These are phyloP conservation scores for Polyommatus icarus DNA, from an alignment of 2,888 invertebrate genomes.

Conservation along the genomic window DNA sequence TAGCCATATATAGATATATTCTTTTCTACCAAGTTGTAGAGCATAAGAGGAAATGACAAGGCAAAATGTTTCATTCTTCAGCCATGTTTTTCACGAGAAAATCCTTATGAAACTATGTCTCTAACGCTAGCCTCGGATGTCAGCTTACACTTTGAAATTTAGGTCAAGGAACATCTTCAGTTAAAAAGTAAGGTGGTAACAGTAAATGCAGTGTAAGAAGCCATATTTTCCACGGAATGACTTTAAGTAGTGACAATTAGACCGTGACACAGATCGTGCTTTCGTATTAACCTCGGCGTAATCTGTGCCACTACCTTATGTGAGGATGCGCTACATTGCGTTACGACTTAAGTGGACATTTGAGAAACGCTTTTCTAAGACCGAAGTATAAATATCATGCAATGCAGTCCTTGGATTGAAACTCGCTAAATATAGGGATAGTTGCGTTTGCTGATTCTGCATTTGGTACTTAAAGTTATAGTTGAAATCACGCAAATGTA, in stretches of 20 bases:
- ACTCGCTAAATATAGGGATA: no score
- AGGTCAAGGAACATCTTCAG: conserved; percentile 8
- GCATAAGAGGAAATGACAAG: background rate
- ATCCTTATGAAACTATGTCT: background rate
- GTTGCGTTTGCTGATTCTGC: no score
- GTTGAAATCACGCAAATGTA: no score
- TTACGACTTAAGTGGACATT: conserved; percentile 9
- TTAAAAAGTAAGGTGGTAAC: background rate
- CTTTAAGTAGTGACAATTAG: conserved; percentile 62
- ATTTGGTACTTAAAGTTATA: no score
- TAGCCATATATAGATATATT: no score
- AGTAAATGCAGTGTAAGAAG: conserved; percentile 10
- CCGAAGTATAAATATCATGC: background rate
- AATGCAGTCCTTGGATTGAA: background rate
- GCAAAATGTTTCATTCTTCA: background rate
- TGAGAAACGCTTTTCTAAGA: background rate
- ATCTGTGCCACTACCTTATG: conserved; percentile 40
- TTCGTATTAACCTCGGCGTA: conserved; percentile 53
- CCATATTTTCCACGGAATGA: conserved; percentile 50
- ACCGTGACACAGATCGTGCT: conserved; percentile 71
- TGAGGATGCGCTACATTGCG: conserved; percentile 36
- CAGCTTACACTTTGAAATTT: conserved; percentile 6
- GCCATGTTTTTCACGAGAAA: background rate
- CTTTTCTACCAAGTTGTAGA: no score
- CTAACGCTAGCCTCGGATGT: background rate